phyloP scores from a whole-genome alignment of 2,888 invertebrate species.

The Caenorhabditis plicata region DNA sequence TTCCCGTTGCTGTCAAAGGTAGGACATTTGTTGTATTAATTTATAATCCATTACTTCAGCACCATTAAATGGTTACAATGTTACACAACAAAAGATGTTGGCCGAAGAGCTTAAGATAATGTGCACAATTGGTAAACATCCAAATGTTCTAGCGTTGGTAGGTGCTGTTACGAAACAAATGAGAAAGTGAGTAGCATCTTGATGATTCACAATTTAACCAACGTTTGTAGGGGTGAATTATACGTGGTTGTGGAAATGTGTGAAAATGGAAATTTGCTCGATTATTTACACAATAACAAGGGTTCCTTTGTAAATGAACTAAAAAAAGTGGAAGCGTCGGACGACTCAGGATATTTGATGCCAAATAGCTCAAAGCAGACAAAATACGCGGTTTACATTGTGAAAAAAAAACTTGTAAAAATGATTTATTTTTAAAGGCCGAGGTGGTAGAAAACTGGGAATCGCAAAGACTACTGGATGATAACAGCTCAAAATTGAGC shows the following conservation, averaged over 20 bases:
- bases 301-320: conserved; percentile 26
- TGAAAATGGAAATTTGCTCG: conserved; percentile 32
- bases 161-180: conserved; percentile 43
- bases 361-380: conserved; percentile 18
- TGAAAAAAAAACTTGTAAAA: too few species aligned
- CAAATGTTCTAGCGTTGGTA: conserved; percentile 44
- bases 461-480: conserved; percentile 1
- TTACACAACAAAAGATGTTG: conserved; percentile 34
- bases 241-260: conserved; percentile 38
- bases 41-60: conserved; percentile 5
- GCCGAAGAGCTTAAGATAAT: conserved; percentile 47
- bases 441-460: conserved; percentile 10
- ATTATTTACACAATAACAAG: conserved; percentile 18
- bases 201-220: background rate
- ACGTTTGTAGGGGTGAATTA: conserved; percentile 39
- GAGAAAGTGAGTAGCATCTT: conserved; percentile 21
- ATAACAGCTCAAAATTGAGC: conserved; percentile 3
- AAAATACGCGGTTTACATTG: conserved; percentile 11
- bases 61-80: conserved; percentile 17
- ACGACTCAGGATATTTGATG: conserved; percentile 22
- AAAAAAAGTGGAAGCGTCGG: background rate
- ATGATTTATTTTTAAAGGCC: too few species aligned
- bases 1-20: conserved; percentile 47
- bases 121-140: conserved; percentile 44
- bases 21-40: background rate